A percentile compares a stretch with the other conserved stretches of the same genome.
These are phyloP conservation scores for Sycon ciliatum DNA, from an alignment of 37 sponge, comb jelly and placozoan species.

Conservation along the genomic window DNA sequence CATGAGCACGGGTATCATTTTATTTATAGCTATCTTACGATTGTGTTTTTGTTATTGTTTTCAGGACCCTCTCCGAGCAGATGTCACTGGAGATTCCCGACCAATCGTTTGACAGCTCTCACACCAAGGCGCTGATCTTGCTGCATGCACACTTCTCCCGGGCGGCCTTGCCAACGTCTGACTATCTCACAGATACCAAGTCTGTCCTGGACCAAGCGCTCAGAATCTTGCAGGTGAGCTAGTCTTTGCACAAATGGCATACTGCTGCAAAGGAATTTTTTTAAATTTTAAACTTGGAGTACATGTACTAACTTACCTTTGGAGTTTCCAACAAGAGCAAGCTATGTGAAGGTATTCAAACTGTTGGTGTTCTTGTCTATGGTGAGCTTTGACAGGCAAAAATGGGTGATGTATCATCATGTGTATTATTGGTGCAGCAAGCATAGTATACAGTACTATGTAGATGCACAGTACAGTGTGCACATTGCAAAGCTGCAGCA, in stretches of 20 bases:
- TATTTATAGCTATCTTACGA: neutral
- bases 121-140: slow-evolving; percentile 85
- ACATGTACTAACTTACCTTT: too few relatives aligned
- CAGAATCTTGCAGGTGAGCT: slow-evolving; percentile 78
- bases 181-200: slow-evolving; percentile 94
- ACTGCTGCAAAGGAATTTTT: neutral
- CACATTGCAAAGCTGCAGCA: too few relatives aligned
- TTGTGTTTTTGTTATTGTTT: neutral
- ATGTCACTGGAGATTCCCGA: slow-evolving; percentile 61
- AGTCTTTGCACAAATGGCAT: neutral
- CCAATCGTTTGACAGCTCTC: slow-evolving; percentile 73
- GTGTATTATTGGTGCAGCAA: too few relatives aligned
- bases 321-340: neutral
- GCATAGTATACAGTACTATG: too few relatives aligned
- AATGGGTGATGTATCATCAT: too few relatives aligned
- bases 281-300: too few relatives aligned
- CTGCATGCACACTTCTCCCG: slow-evolving; percentile 87
- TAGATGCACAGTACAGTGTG: too few relatives aligned
- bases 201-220: slow-evolving; percentile 90
- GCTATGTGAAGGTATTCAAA: neutral
- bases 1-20: too few relatives aligned
- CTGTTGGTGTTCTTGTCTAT: too few relatives aligned
- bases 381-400: too few relatives aligned
- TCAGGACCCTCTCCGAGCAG: slow-evolving; percentile 34
- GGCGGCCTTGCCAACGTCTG: slow-evolving; percentile 69